phyloP scores from a whole-genome alignment of 53 echinoderm and acorn worm genomes.

The Stichopus horrens region DNA sequence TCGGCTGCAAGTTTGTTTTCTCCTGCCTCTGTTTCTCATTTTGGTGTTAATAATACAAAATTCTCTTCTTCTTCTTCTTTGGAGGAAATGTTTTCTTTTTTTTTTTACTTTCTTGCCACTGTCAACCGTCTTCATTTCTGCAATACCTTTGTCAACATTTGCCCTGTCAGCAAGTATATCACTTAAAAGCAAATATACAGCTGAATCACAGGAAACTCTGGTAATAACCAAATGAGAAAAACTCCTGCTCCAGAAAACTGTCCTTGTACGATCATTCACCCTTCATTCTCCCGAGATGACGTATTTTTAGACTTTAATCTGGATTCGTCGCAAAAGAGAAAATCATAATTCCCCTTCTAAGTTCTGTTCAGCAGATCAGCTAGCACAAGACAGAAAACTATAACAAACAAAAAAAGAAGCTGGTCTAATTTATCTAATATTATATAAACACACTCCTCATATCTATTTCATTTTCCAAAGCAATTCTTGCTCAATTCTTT shows the following conservation, averaged over 20 bases:
- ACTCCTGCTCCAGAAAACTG: neutral
- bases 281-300: slow-evolving; percentile 3
- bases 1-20: neutral
- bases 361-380: too few relatives aligned
- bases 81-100: neutral
- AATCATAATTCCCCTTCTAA: too few relatives aligned
- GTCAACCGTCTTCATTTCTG: slow-evolving; percentile 4
- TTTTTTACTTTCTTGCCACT: neutral
- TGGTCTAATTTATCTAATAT: too few relatives aligned
- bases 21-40: neutral
- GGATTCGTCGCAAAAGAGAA: too few relatives aligned
- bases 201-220: slow-evolving; percentile 33
- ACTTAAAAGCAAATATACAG: slow-evolving; percentile 3
- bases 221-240: slow-evolving; percentile 23
- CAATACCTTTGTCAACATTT: slow-evolving; percentile 30
- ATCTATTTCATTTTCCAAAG: too few relatives aligned
- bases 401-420: too few relatives aligned
- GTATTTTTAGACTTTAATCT: too few relatives aligned
- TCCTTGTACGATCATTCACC: slow-evolving; percentile 18
- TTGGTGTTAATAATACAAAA: neutral
- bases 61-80: neutral
- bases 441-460: too few relatives aligned
- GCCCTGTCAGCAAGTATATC: slow-evolving; percentile 12
- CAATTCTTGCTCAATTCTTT: too few relatives aligned
- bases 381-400: too few relatives aligned